Evolutionary conservation across 2,113 vertebrate genomes (phyloP).

Genomic region (Oplegnathus fasciatus): DNA sequence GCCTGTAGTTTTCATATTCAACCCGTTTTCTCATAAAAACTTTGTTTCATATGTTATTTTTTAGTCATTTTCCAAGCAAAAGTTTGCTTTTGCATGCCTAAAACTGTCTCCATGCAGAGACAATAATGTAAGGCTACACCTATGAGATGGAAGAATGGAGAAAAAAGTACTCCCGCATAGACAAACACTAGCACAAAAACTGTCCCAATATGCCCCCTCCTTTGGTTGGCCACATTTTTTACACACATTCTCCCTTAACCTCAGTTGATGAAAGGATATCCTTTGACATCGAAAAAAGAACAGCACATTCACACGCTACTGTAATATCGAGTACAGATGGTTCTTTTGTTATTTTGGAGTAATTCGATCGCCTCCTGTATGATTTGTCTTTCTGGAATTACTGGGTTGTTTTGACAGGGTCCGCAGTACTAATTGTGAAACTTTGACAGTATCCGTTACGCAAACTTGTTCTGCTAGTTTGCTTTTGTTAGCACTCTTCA

Average conservation of each 20-base stretch:
- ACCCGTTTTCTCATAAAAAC: neutral
- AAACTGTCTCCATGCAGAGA: neutral
- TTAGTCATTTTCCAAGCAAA: neutral
- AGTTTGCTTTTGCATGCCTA: neutral
- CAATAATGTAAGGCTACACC: neutral
- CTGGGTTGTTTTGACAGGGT: conserved; percentile 44
- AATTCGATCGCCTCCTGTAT: conserved; percentile 38
- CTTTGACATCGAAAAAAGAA: conserved; percentile 12
- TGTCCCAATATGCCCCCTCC: neutral
- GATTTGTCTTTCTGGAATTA: conserved; percentile 49
- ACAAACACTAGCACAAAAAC: neutral
- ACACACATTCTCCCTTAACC: conserved; percentile 15
- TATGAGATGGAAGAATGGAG: neutral
- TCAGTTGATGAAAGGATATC: conserved; percentile 23
- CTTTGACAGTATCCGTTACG: conserved; percentile 39
- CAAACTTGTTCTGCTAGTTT: conserved; percentile 57
- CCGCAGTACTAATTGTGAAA: conserved; percentile 40
- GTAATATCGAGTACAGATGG: conserved; percentile 16
- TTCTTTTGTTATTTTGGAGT: conserved; percentile 53
- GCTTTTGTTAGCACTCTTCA: neutral
- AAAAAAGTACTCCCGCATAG: neutral
- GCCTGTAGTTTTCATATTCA: neutral
- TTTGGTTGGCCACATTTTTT: neutral
- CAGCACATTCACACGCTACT: conserved; percentile 44
- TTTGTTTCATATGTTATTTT: neutral